These are phyloP conservation scores for Sminthurinus signatus DNA, from an alignment of 1,140 invertebrate genomes.

Conservation along the genomic window DNA sequence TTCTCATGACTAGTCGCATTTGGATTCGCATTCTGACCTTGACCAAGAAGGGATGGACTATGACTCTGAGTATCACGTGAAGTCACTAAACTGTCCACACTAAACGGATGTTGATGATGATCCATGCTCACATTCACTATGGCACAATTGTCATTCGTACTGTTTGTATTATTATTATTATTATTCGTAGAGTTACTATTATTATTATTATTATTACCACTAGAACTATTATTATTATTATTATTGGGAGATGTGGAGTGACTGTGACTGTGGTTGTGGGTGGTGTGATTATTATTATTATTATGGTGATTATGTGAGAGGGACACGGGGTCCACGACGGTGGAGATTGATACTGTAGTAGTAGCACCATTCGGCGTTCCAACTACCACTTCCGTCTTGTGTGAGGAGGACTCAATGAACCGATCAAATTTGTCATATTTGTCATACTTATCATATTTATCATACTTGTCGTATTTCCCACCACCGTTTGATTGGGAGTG, in stretches of 20 bases:
- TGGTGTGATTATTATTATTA: conserved; percentile 10
- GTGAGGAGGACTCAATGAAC: conserved; percentile 10
- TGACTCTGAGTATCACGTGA: conserved; percentile 30
- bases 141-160: conserved; percentile 17
- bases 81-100: conserved; percentile 39
- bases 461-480: conserved; percentile 5
- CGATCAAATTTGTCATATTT: conserved; percentile 2
- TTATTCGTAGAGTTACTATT: conserved; percentile 11
- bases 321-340: conserved; percentile 19
- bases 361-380: background rate
- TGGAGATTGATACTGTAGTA: conserved; percentile 20
- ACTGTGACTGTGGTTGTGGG: conserved; percentile 15
- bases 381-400: conserved; percentile 28
- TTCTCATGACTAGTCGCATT: no score
- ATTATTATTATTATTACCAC: no score
- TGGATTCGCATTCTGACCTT: no score
- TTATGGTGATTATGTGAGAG: background rate
- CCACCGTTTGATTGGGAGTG: no score
- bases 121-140: conserved; percentile 25
- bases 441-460: background rate
- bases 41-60: background rate
- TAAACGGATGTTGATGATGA: conserved; percentile 38
- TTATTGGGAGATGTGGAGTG: no score
- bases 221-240: no score
- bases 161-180: conserved; percentile 8